Percentiles rank a stretch among this genome's conserved stretches.
Evolutionary conservation across 2,888 invertebrate species (phyloP).

Genomic region (Hermaeophaga mercurialis): DNA sequence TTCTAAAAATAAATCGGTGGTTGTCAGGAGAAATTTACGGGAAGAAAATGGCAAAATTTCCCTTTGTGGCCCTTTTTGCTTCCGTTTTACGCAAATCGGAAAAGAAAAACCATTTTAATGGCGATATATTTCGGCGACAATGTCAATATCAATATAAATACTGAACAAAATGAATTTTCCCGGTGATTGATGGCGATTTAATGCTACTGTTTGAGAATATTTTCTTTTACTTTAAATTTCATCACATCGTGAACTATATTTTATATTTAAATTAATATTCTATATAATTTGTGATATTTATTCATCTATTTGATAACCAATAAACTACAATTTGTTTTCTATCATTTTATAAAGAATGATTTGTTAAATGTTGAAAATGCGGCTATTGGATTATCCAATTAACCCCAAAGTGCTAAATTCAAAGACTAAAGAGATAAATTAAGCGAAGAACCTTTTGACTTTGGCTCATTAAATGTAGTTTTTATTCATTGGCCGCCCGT

Average conservation of each 20-base stretch:
- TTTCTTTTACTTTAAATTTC: too few relatives aligned
- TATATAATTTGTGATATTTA: too few relatives aligned
- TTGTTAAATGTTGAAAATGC: too few relatives aligned
- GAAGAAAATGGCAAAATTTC: slow-evolving; percentile 2
- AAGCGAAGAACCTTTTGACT: slow-evolving; percentile 13
- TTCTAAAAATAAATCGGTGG: slow-evolving; percentile 4
- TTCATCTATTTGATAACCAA: too few relatives aligned
- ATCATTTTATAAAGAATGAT: too few relatives aligned
- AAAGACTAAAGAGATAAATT: too few relatives aligned
- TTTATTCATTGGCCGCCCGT: slow-evolving; percentile 12
- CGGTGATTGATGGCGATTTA: slow-evolving; percentile 29
- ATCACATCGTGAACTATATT: too few relatives aligned
- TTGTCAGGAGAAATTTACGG: slow-evolving; percentile 10
- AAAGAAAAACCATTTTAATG: slow-evolving; percentile 21
- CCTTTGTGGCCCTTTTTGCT: slow-evolving; percentile 1
- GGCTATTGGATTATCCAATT: too few relatives aligned
- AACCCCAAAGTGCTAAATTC: too few relatives aligned
- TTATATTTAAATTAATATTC: too few relatives aligned
- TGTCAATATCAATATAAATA: slow-evolving; percentile 22
- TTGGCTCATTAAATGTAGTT: slow-evolving; percentile 19
- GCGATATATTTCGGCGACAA: slow-evolving; percentile 11
- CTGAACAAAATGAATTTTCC: slow-evolving; percentile 21
- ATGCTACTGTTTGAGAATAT: too few relatives aligned
- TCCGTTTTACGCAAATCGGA: slow-evolving; percentile 19
- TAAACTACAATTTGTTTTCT: too few relatives aligned